phyloP scores from a whole-genome alignment of 2,797 vertebrate genomes.

The Mastacembelus armatus region DNA sequence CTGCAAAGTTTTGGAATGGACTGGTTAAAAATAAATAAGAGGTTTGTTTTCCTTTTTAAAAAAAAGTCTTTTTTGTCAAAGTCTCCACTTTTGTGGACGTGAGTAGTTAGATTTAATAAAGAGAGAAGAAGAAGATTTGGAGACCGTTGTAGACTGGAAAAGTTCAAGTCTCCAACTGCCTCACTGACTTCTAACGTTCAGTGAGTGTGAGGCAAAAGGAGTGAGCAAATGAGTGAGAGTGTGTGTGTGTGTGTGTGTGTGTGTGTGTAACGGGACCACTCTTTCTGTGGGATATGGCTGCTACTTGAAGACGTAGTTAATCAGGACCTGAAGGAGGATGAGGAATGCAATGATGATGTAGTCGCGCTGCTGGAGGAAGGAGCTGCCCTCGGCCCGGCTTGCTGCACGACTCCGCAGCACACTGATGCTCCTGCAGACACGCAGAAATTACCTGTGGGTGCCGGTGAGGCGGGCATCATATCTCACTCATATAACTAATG shows the following conservation, averaged over 20 bases:
- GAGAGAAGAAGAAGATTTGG: constrained; percentile 23
- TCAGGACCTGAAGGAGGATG: constrained; percentile 92
- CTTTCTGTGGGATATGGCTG: constrained; percentile 42
- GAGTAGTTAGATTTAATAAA: constrained; percentile 28
- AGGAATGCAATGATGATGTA: constrained; percentile 91
- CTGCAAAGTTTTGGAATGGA: constrained; percentile 48
- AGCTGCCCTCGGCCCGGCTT: constrained; percentile 83
- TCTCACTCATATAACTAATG: fast-evolving
- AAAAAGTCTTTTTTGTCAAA: constrained; percentile 26
- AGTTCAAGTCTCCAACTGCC: constrained; percentile 19
- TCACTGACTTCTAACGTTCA: too few relatives aligned
- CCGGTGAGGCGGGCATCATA: fast-evolving
- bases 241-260: constrained; percentile 5
- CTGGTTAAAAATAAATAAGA: constrained; percentile 53
- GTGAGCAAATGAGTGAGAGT: background rate
- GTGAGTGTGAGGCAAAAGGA: background rate
- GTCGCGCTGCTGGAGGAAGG: constrained; percentile 93
- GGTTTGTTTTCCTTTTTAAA: constrained; percentile 10
- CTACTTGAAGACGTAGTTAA: constrained; percentile 96
- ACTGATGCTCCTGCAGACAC: constrained; percentile 86
- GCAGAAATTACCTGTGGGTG: background rate
- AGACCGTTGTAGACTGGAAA: background rate
- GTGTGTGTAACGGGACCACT: constrained; percentile 20
- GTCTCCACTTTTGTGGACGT: constrained; percentile 26
- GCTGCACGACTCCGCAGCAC: constrained; percentile 88